Evolutionary conservation across 92 coral and sea anemone genomes (phyloP).

Genomic region (Zoanthus gigantus): DNA sequence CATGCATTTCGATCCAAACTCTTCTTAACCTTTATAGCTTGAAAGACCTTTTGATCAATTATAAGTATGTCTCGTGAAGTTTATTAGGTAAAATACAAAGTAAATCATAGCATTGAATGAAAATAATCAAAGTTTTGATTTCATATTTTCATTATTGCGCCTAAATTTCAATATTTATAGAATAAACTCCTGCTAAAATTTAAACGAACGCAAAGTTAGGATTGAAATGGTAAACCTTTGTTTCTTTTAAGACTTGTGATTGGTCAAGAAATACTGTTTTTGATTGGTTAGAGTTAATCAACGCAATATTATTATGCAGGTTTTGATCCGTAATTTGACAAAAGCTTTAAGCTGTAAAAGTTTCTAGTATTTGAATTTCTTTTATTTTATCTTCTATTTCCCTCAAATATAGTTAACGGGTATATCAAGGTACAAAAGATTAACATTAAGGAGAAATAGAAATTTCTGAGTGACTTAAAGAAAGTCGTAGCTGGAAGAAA

Average conservation of each 20-base stretch:
- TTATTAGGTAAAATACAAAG: not conserved
- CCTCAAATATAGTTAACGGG: too few species aligned
- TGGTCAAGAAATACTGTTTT: slow-evolving; percentile 5
- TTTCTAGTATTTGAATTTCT: not conserved
- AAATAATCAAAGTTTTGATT: not conserved
- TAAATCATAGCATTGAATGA: too few species aligned
- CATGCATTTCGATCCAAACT: not conserved
- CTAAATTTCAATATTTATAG: not conserved
- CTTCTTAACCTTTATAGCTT: not conserved
- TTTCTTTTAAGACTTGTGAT: not conserved
- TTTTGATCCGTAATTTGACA: slow-evolving; percentile 15
- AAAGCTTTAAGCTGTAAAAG: slow-evolving; percentile 10
- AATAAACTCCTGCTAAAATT: not conserved
- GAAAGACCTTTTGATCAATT: not conserved
- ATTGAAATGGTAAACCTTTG: not conserved
- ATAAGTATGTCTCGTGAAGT: not conserved
- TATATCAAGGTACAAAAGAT: too few species aligned
- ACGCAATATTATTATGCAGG: not conserved
- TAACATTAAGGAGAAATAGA: not conserved
- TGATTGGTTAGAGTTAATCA: not conserved
- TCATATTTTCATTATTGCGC: not conserved
- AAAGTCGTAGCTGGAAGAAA: not conserved
- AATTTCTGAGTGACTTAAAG: too few species aligned
- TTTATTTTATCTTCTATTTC: not conserved
- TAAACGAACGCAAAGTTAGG: not conserved